Conservation (phyloP, 2,888 invertebrate species). For the Criorhina ranunculi region DNA sequence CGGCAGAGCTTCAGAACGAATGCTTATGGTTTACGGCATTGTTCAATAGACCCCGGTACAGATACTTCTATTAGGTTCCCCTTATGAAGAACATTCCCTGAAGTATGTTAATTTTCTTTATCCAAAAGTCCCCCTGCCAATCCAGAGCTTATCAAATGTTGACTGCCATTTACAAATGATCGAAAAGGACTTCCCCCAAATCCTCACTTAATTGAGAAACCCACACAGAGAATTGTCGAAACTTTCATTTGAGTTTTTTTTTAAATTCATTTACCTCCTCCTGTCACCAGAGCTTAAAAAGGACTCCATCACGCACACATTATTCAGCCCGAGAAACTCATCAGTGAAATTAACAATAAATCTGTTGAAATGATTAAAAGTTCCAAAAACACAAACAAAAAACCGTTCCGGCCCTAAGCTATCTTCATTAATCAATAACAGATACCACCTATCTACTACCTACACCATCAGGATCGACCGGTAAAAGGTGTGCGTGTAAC, state of each 20-base stretch:
- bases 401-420: slow-evolving; percentile 23
- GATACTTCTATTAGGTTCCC: too few species aligned
- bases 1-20: too few species aligned
- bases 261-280: neutral
- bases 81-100: too few species aligned
- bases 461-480: slow-evolving; percentile 16
- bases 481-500: slow-evolving; percentile 57
- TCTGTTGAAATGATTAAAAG: slow-evolving; percentile 59
- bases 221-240: neutral
- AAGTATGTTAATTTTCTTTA: neutral
- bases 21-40: neutral
- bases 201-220: neutral
- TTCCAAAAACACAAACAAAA: slow-evolving; percentile 12
- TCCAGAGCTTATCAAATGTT: neutral
- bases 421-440: slow-evolving; percentile 65
- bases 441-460: slow-evolving; percentile 48
- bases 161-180: slow-evolving; percentile 1
- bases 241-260: slow-evolving; percentile 7
- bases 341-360: slow-evolving; percentile 57
- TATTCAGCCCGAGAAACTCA: slow-evolving; percentile 18
- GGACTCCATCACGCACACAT: slow-evolving; percentile 14
- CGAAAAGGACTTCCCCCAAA: slow-evolving; percentile 12
- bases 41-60: too few species aligned
- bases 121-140: neutral
- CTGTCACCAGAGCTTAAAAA: neutral